These are phyloP conservation scores for Melinaea marsaeus DNA, from an alignment of 2,888 invertebrate species.

Conservation along the genomic window DNA sequence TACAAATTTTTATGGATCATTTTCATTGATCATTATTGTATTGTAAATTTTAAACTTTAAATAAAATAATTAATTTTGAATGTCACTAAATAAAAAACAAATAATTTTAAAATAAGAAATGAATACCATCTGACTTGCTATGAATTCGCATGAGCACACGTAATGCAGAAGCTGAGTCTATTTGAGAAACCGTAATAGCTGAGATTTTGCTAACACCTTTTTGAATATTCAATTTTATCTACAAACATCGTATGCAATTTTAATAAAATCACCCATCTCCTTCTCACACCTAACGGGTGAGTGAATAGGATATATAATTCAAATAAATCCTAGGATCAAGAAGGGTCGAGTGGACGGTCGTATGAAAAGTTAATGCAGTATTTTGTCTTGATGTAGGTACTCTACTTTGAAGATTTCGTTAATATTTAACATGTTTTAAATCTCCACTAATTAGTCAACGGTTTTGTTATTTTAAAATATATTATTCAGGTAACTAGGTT, in stretches of 20 bases:
- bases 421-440: constrained; percentile 28
- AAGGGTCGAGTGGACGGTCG: constrained; percentile 51
- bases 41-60: too few species aligned
- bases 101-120: not conserved
- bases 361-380: constrained; percentile 51
- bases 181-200: constrained; percentile 48
- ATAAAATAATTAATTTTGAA: too few species aligned
- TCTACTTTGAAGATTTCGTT: constrained; percentile 36
- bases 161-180: constrained; percentile 45
- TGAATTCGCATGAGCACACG: constrained; percentile 30
- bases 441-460: constrained; percentile 17
- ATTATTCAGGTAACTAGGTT: too few species aligned
- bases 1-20: not conserved
- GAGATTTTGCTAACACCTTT: constrained; percentile 67
- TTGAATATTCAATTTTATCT: constrained; percentile 74
- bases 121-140: not conserved
- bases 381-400: constrained; percentile 40
- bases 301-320: constrained; percentile 40
- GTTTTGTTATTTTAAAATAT: not conserved
- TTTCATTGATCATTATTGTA: not conserved
- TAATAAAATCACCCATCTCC: constrained; percentile 38
- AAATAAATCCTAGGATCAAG: constrained; percentile 52
- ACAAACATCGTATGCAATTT: constrained; percentile 60
- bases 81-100: not conserved
- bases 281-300: constrained; percentile 28